Evolutionary conservation across 1,140 invertebrate genomes (phyloP), one percentile per base, ranked within the genome.

Genomic region (Drosophila novamexicana): DNA sequence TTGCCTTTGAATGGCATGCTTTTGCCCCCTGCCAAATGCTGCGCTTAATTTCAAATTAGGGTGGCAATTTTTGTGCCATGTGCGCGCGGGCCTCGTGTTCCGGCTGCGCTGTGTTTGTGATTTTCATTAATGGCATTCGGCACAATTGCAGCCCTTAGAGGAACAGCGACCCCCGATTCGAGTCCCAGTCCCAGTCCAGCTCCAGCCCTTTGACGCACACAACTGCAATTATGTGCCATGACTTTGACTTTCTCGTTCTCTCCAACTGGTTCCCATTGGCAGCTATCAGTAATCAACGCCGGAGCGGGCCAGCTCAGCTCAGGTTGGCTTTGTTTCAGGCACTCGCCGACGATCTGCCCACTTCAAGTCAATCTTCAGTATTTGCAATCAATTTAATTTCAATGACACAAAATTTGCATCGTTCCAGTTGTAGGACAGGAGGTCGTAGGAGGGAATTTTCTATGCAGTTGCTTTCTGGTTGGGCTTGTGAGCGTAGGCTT

Each of bases 371-470:
- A 88, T 89, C 85, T 89, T 84, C 71, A 84, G 85, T 89, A 89
- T 89, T 89, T 89, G 84, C 84, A 89, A 89, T 89, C 84, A 89
- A 89, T 89, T 89, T 89, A 89, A 89, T 89, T 89, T 89, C 85
- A 89, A 89, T 89, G 84, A 81, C 80, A 81, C 79, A 89, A 63
- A 69, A 81, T 81, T 84, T 89, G 77, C 77, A 78, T 77, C 67
- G 29, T 57, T 45, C 22, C 7, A n/a, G 58, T 12, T 10, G 50
- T 22, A 16, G 39, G 53, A 16, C 40, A 45, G 32, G 22, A 32
- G 42, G 42, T 65, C 44, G 44, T 39, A 63, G 39, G 1, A 22
- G n/a, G 39, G 16, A 3, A 29, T 32, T 59, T 57, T 66, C 64
- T 67, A 67, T 67, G 70, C 70, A 71, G 36, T 50, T 61, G 52